Evolutionary conservation across 1,140 invertebrate species (phyloP).

Genomic region (Tetragonula clypearis): DNA sequence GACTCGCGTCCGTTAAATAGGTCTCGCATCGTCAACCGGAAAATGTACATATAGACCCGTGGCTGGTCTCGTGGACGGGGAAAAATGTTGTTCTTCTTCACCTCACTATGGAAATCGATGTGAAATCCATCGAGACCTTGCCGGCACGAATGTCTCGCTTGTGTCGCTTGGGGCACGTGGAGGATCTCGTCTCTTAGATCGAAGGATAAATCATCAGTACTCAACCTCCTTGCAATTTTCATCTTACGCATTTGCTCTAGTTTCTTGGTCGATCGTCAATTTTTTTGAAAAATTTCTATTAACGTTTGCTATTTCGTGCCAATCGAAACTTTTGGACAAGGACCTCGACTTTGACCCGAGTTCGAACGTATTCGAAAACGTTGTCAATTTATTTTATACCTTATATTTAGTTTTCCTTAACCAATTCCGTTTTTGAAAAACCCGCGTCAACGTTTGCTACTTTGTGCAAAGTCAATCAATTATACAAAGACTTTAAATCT

Average conservation of each 20-base stretch:
- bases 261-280: neutral
- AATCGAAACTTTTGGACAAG: neutral
- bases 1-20: conserved; percentile 83
- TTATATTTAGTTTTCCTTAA: too few species aligned
- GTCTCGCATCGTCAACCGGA: conserved; percentile 82
- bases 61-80: conserved; percentile 64
- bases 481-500: neutral
- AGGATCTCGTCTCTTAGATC: neutral
- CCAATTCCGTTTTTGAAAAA: too few species aligned
- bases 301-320: neutral
- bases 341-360: neutral
- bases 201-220: neutral
- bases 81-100: conserved; percentile 70
- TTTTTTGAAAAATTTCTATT: neutral
- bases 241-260: neutral
- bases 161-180: neutral
- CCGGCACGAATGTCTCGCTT: neutral
- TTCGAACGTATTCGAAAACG: too few species aligned
- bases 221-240: neutral
- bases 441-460: too few species aligned
- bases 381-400: too few species aligned
- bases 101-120: conserved; percentile 78
- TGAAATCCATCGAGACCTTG: conserved; percentile 59
- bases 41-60: conserved; percentile 78
- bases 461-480: neutral